Percentiles rank a stretch among this genome's conserved stretches.
Conservation (phyloP, 1,140 invertebrate genomes). For the Pollicipes pollicipes region DNA sequence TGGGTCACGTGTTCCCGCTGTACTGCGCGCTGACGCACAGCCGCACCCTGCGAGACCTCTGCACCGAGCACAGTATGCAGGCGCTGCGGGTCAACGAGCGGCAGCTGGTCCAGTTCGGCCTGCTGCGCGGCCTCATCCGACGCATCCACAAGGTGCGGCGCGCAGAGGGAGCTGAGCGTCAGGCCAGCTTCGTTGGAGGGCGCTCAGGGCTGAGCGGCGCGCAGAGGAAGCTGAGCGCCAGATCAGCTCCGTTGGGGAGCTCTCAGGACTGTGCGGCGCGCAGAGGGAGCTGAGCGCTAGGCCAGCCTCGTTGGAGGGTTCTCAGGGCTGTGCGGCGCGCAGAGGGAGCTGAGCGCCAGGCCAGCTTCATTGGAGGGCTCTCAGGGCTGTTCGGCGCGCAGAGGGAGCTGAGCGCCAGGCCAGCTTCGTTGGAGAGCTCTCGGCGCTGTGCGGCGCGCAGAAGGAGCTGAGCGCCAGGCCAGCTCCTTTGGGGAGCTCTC, state of each 20-base stretch:
- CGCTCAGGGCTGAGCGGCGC: conserved; percentile 25
- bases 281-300: conserved; percentile 18
- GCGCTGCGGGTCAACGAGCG: conserved; percentile 55
- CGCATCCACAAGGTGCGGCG: conserved; percentile 49
- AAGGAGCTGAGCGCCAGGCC: conserved; percentile 11
- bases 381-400: conserved; percentile 27
- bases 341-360: conserved; percentile 17
- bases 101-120: conserved; percentile 76
- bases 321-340: conserved; percentile 25
- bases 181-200: no score
- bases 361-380: no score
- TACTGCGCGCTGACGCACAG: conserved; percentile 68
- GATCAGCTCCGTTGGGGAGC: no score
- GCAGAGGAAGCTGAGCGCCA: conserved; percentile 18
- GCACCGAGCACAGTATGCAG: conserved; percentile 55
- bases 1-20: conserved; percentile 58
- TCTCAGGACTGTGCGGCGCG: conserved; percentile 27
- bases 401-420: conserved; percentile 15
- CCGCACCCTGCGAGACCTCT: conserved; percentile 65
- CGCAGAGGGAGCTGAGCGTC: conserved; percentile 18
- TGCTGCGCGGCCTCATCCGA: conserved; percentile 66
- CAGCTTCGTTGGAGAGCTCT: no score
- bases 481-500: no score
- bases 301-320: no score
- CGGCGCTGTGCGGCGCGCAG: conserved; percentile 26